Conservation (phyloP, 2,797 vertebrate species). For the Lagorchestes hirsutus region DNA sequence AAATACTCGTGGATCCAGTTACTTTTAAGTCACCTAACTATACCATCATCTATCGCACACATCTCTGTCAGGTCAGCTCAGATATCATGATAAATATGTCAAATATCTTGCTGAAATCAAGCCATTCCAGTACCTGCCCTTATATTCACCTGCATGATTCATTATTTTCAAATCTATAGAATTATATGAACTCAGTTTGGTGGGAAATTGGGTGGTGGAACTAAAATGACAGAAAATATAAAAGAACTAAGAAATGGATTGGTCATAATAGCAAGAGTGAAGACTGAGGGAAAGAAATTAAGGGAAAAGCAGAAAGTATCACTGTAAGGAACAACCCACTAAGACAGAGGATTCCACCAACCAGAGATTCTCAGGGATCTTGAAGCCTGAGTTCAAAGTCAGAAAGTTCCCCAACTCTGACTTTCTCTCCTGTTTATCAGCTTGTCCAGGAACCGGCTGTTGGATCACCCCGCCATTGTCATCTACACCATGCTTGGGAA, state of each 20-base stretch:
- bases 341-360: not conserved
- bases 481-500: slow-evolving; percentile 87
- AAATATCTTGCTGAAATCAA: not conserved
- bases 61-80: not conserved
- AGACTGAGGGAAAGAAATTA: not conserved
- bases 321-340: not conserved
- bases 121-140: not conserved
- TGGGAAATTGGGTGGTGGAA: not conserved
- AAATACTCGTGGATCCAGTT: not conserved
- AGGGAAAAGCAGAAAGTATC: not conserved
- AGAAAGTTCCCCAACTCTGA: not conserved
- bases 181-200: not conserved
- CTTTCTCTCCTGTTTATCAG: slow-evolving; percentile 72
- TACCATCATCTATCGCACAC: not conserved
- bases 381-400: slow-evolving; percentile 4
- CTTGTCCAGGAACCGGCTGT: slow-evolving; percentile 84
- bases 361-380: not conserved
- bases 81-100: not conserved
- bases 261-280: not conserved
- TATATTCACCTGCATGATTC: not conserved
- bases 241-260: not conserved
- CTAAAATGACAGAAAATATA: not conserved
- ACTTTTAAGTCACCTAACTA: not conserved
- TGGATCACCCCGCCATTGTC: slow-evolving; percentile 86
- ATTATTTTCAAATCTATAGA: not conserved